These are phyloP conservation scores for Napeogenes sylphis DNA, from an alignment of 2,888 invertebrate genomes.

Conservation along the genomic window DNA sequence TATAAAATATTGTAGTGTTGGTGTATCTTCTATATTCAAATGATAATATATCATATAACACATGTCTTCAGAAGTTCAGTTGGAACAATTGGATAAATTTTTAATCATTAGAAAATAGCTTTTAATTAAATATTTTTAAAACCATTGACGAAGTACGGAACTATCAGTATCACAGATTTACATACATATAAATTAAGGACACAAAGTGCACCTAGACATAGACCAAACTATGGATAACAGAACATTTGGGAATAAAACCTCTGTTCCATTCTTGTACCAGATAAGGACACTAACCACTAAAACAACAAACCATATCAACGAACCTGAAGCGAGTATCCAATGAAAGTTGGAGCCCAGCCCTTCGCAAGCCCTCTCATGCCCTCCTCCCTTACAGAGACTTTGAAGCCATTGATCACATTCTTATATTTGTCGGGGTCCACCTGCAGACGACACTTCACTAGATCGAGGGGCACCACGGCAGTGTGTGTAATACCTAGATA, in stretches of 20 bases:
- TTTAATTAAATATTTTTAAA: too few relatives aligned
- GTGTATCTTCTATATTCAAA: not conserved
- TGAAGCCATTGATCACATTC: constrained; percentile 89
- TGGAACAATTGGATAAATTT: constrained; percentile 67
- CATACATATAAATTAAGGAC: too few relatives aligned
- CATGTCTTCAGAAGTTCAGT: constrained; percentile 52
- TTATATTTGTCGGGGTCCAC: constrained; percentile 96
- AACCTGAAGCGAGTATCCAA: constrained; percentile 95
- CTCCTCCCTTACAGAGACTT: constrained; percentile 90
- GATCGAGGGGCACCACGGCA: constrained; percentile 94
- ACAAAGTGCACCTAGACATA: too few relatives aligned
- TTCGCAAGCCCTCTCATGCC: constrained; percentile 89
- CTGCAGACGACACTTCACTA: constrained; percentile 96
- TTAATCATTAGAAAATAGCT: constrained; percentile 45
- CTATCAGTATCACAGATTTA: too few relatives aligned
- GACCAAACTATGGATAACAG: too few relatives aligned
- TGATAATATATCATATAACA: constrained; percentile 37
- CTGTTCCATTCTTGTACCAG: too few relatives aligned
- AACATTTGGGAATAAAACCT: too few relatives aligned
- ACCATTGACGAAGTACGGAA: too few relatives aligned
- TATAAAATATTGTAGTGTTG: not conserved
- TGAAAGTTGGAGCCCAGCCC: constrained; percentile 98
- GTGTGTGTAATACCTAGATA: constrained; percentile 91
- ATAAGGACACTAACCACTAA: too few relatives aligned
- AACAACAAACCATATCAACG: not conserved